These are phyloP conservation scores for Ariolimax columbianus DNA, from an alignment of 2,888 invertebrate genomes.

Conservation along the genomic window DNA sequence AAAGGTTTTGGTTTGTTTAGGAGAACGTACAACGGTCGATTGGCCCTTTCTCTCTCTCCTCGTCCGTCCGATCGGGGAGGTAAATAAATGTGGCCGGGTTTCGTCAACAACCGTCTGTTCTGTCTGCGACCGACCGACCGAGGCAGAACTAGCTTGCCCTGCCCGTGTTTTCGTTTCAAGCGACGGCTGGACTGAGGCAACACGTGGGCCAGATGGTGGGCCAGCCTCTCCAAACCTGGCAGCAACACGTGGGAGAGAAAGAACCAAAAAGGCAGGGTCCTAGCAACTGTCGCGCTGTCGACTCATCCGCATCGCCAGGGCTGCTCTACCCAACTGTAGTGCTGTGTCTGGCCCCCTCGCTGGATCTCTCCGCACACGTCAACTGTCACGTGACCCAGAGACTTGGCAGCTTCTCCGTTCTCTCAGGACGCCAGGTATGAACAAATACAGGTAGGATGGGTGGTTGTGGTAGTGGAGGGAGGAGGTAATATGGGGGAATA, in stretches of 20 bases:
- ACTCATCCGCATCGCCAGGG: background rate
- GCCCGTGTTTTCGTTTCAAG: background rate
- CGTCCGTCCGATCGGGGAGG: no score
- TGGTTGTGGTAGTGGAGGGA: no score
- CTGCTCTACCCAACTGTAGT: background rate
- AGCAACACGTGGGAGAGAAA: background rate
- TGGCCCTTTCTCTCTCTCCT: no score
- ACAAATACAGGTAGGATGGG: background rate
- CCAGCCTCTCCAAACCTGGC: background rate
- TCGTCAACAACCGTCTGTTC: no score
- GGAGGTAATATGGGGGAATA: background rate
- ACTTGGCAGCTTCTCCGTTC: conserved; percentile 3
- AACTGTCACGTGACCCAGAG: background rate
- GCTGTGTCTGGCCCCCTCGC: no score
- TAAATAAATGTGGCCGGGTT: no score
- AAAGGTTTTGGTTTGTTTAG: no score
- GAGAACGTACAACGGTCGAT: no score
- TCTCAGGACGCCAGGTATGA: conserved; percentile 30
- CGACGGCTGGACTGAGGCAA: background rate
- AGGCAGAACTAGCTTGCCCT: no score
- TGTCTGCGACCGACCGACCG: no score
- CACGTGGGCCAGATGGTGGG: background rate
- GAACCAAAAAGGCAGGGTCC: background rate
- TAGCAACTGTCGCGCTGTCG: background rate
- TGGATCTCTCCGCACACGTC: background rate